Base-by-base conservation (phyloP, 2,888 invertebrate genomes). In the Cylindroiulus punctatus region DNA sequence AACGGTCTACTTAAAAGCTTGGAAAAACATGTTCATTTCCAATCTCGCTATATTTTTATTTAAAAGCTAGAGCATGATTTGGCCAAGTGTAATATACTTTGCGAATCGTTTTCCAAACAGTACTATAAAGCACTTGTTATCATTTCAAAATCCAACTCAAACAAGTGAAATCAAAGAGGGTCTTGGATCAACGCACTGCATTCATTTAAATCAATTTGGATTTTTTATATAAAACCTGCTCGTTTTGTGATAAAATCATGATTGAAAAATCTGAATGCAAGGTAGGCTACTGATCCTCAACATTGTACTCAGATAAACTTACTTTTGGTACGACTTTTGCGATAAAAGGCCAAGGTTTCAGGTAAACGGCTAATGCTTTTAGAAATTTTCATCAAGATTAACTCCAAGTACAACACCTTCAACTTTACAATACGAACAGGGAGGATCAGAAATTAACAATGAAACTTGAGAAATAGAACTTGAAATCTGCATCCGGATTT, bases 281-380 rank as follows among this genome's bases (percentile, higher is more conserved):
- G 76, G 76, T 76, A 76, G 76, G 76, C 76, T 76, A 76, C 30
- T 76, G 76, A 76, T 76, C 76, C 76, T 30, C 76, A 30, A 76
- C 76, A 76, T 76, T 76, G 76, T 76, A 14, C 76, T 76, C 30
- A 30, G 76, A 76, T 76, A 76, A 76, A 17, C 30, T 76, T 30
- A 76, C 12, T 30, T 12, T 30, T 30, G 76, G 30, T 76, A 76
- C 30, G 26, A 76, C 30, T 26, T 76, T 76, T 76, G 76, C 30
- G 76, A 76, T 76, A 76, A 76, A 76, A 76, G 76, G 76, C 76
- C 76, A 76, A 76, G 76, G 76, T 76, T 76, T 76, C 17, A 14
- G 30, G 30, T 30, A 30, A 76, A 76, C 26, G 76, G 76, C 0
- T 76, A 30, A 30, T 76, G 76, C 30, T 76, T 76, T 30, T 14